Evolutionary conservation across 2,113 vertebrate species (phyloP).

Genomic region (Elachura formosa): DNA sequence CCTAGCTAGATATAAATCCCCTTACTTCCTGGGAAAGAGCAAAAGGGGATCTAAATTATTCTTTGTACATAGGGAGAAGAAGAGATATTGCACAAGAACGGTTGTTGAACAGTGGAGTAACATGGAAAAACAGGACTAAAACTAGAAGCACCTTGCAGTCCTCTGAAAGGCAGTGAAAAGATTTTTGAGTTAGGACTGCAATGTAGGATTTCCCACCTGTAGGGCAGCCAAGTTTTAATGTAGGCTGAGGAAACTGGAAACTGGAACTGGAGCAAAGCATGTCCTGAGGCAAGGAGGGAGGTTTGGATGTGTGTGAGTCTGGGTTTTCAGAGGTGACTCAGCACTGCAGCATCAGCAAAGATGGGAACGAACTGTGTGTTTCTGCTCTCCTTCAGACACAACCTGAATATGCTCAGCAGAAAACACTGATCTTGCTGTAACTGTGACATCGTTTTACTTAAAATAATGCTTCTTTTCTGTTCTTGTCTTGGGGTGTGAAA

Average conservation of each 20-base stretch:
- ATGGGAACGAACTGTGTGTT: fast-evolving
- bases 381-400: background rate
- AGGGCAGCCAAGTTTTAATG: background rate
- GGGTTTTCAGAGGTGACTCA: background rate
- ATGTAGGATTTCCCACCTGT: background rate
- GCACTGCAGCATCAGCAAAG: background rate
- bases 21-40: background rate
- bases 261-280: background rate
- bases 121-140: background rate
- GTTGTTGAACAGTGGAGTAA: background rate
- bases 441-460: background rate
- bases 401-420: background rate
- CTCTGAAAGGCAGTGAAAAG: background rate
- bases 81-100: background rate
- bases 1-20: background rate
- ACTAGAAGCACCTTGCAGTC: background rate
- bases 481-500: background rate
- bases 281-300: background rate
- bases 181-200: background rate
- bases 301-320: background rate
- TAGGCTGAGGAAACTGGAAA: background rate
- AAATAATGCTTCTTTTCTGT: background rate
- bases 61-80: background rate
- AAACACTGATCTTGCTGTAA: background rate
- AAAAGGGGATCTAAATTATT: background rate